Evolutionary conservation across 2,797 vertebrate genomes (phyloP), one percentile per base, ranked within the genome.

Genomic region (Gymnodraco acuticeps): DNA sequence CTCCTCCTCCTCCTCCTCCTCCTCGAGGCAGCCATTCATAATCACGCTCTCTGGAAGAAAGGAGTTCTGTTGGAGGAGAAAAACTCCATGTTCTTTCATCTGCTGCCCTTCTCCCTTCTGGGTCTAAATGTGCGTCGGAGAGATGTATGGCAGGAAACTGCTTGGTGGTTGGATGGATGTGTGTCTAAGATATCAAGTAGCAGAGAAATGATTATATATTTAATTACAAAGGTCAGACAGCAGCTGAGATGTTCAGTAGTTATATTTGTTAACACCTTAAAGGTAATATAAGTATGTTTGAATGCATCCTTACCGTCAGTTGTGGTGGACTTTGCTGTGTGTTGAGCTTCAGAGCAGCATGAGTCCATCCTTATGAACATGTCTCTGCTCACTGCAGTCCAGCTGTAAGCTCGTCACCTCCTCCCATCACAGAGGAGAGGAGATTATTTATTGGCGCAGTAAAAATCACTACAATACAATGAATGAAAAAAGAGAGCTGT

Each of bases 41-140:
- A 81, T 88, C 80, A 82, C 43, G 82, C 81, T 86, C 46, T 84
- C 53, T 84, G 70, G 65, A 74, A 76, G 58, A 87, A 81, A 81
- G 75, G 66, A 73, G 14, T 61, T 81, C 64, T 78, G 42, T 75
- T 67, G 45, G 46, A 46, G 45, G 54, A 4, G 27, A 14, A 19
- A 27, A 76, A 17, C 9, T 27, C 1, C 13, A 9, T 38, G 52
- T 85, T 82, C 82, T 88, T 87, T 88, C 70, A 83, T 89, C 74
- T 76, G 62, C 51, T 78, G 54, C 65, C 62, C 56, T 79, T 60
- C 83, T 60, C 54, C n/a, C 42, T 31, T 51, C 48, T 70, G 54
- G 68, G 79, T 69, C 52, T 3, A 45, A 69, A 56, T 42, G 20
- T 52, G 64, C 73, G 59, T 27, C 50, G 48, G 54, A 46, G 59